Base-by-base conservation (phyloP, 2,888 invertebrate species). In the Chloromyia formosa region DNA sequence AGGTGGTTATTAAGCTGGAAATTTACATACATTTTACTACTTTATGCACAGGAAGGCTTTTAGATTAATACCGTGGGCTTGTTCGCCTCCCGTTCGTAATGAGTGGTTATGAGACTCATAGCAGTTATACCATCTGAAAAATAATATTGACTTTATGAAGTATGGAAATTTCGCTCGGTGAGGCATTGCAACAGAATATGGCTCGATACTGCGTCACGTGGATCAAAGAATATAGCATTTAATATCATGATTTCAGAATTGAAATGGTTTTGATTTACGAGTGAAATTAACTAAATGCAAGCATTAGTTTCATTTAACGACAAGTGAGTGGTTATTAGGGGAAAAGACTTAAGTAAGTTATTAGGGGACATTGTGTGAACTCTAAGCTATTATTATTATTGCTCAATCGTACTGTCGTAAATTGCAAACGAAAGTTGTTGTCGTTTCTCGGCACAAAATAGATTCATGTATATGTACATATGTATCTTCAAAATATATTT, bases 131-230 rank as follows among this genome's bases (percentile, higher is more conserved):
- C 27, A 35, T 35, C 27, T 4, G 27, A 71, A 66, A 66, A 66
- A 27, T 56, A 27, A 40, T 71, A 71, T 71, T 71, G 71, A 71
- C 71, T 71, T 69, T 69, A 20, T 71, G 56, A 71, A 71, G 40
- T 56, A 71, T 71, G 71, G 53, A 71, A 58, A 58, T 71, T 45
- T 22, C 23, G 4, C 16, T 40, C n/a, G 62, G 68, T 69, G 22
- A 54, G 53, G 68, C n/a, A 69, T 42, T 69, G 68, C 53, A 69
- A 54, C 53, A 14, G 35, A 53, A 12, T 10, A 9, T 9, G 7
- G 18, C 7, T 23, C n/a, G 54, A 23, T 23, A 18, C 5, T 40
- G 14, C 10, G 54, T 23, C 14, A 35, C n/a, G 42, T 7, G 27
- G 27, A 35, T 35, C 27, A 35, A 35, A 35, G 27, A 35, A 53